phyloP scores from a whole-genome alignment of 2,797 vertebrate species.

The Semotilus atromaculatus region DNA sequence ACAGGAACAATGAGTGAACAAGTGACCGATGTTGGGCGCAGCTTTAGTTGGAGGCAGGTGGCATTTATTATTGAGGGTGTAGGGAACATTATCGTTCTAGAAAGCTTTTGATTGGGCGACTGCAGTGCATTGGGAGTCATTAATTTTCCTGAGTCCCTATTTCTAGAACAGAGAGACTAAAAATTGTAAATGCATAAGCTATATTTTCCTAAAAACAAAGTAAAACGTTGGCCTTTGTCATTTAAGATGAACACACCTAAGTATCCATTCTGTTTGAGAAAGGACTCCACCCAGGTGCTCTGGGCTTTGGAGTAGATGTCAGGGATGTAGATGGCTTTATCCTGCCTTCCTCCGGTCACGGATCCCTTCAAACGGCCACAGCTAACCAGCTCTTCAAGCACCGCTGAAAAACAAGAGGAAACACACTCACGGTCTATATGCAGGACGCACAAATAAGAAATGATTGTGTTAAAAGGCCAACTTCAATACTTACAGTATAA shows the following conservation, averaged over 20 bases:
- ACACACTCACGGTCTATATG: not conserved
- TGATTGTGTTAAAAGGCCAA: not conserved
- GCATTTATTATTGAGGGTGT: not conserved
- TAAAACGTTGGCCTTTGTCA: not conserved
- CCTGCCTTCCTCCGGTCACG: slow-evolving; percentile 91
- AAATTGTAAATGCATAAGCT: slow-evolving; percentile 4
- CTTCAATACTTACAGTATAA: slow-evolving; percentile 88
- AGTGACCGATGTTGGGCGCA: not conserved
- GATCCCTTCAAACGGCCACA: slow-evolving; percentile 87
- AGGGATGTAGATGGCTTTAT: slow-evolving; percentile 93
- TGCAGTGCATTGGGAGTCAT: not conserved
- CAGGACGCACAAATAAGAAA: not conserved
- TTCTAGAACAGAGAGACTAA: not conserved
- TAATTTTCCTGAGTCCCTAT: not conserved
- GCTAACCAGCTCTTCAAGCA: slow-evolving; percentile 91
- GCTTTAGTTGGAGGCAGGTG: not conserved
- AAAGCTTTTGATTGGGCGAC: not conserved
- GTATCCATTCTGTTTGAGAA: slow-evolving; percentile 95
- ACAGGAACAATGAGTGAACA: not conserved
- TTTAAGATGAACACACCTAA: slow-evolving; percentile 77
- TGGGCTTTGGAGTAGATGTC: slow-evolving; percentile 95
- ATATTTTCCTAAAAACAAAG: not conserved
- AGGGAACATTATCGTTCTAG: not conserved
- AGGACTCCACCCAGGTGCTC: slow-evolving; percentile 94
- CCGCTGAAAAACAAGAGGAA: slow-evolving; percentile 73